Evolutionary conservation across 2,888 invertebrate species (phyloP).

Genomic region (Athalia circularis): DNA sequence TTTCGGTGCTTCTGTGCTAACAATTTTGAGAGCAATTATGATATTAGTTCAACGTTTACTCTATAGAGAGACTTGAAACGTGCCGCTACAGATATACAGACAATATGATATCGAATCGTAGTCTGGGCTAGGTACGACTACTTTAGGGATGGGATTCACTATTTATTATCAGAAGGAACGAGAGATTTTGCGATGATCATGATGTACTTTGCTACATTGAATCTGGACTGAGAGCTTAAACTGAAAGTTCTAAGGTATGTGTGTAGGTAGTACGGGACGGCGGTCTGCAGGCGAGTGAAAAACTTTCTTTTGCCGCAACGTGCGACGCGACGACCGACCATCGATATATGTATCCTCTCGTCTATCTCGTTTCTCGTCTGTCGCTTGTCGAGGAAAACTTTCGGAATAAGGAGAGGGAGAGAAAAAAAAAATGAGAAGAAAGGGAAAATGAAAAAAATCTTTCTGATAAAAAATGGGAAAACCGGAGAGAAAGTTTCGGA

Average conservation of each 20-base stretch:
- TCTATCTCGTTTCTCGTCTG: conserved; percentile 11
- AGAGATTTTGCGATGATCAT: conserved; percentile 37
- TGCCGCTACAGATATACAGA: no score
- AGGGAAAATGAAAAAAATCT: background rate
- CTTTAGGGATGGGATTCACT: conserved; percentile 7
- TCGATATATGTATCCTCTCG: background rate
- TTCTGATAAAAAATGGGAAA: conserved; percentile 1
- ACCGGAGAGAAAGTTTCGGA: background rate
- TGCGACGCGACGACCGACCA: background rate
- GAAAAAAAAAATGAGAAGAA: background rate
- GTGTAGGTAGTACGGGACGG: background rate
- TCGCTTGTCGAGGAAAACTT: background rate
- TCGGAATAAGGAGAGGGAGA: background rate
- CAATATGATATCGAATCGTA: conserved; percentile 53
- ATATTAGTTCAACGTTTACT: conserved; percentile 67
- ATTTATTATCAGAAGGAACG: conserved; percentile 33
- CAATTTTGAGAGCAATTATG: conserved; percentile 67
- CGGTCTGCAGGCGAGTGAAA: conserved; percentile 28
- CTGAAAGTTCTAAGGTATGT: conserved; percentile 21
- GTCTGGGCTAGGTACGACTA: background rate
- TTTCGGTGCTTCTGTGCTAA: conserved; percentile 57
- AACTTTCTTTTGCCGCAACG: conserved; percentile 13
- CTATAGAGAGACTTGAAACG: conserved; percentile 37
- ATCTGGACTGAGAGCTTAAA: conserved; percentile 18
- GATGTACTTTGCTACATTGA: conserved; percentile 45